Evolutionary conservation across 2,113 vertebrate species (phyloP).

Genomic region (Engraulis encrasicolus): DNA sequence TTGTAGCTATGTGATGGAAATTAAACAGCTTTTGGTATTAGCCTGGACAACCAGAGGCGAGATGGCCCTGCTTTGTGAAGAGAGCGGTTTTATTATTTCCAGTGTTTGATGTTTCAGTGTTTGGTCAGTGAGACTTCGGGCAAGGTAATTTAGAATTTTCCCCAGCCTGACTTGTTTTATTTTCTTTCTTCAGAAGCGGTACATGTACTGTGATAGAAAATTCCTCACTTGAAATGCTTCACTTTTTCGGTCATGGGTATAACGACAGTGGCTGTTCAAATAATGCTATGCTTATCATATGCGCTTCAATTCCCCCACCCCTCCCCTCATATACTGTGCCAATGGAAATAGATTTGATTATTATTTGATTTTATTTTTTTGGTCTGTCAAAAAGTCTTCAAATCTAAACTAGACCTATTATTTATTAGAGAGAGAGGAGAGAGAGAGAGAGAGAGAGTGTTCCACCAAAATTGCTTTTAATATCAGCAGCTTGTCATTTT

Average conservation of each 20-base stretch:
- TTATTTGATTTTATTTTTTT: background rate
- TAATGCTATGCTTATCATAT: background rate
- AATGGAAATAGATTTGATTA: slow-evolving; percentile 24
- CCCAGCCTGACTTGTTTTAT: background rate
- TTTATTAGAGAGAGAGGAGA: background rate
- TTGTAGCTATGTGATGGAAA: background rate
- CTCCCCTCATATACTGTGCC: background rate
- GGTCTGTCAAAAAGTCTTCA: slow-evolving; percentile 28
- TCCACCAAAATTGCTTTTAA: background rate
- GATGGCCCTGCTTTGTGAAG: background rate
- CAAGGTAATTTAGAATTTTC: slow-evolving; percentile 9
- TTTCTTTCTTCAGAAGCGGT: background rate
- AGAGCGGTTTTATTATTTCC: background rate
- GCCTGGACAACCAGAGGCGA: background rate
- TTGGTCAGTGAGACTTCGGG: background rate
- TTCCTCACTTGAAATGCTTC: background rate
- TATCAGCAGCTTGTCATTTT: background rate
- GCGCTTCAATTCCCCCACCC: background rate
- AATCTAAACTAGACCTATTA: slow-evolving; percentile 23
- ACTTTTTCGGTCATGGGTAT: background rate
- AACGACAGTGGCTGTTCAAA: background rate
- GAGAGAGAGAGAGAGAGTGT: background rate
- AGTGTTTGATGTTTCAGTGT: slow-evolving; percentile 6
- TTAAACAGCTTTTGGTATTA: slow-evolving; percentile 16
- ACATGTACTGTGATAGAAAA: background rate